These are phyloP conservation scores for Pitta sordida DNA, from an alignment of 2,113 vertebrate species.

Conservation along the genomic window DNA sequence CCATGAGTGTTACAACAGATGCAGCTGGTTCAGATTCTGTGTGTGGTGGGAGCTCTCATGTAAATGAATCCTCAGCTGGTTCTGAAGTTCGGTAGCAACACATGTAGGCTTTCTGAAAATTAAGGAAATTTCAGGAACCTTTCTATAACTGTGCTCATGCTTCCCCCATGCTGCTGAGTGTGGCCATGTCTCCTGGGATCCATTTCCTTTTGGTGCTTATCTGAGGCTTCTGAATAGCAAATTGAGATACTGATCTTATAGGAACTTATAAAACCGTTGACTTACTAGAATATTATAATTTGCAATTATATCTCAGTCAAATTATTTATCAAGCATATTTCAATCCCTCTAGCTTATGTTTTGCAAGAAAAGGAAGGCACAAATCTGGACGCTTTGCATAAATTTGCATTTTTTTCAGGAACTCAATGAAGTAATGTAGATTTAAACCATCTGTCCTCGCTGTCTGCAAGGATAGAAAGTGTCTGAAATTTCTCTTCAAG, in stretches of 20 bases:
- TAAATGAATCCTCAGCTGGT: not conserved
- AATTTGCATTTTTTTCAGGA: constrained; percentile 7
- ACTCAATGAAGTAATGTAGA: not conserved
- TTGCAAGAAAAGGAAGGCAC: not conserved
- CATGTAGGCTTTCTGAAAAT: not conserved
- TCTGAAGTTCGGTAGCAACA: not conserved
- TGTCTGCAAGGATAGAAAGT: not conserved
- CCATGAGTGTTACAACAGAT: not conserved
- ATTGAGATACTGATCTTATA: not conserved
- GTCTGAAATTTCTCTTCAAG: not conserved
- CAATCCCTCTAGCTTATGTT: not conserved
- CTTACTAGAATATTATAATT: not conserved
- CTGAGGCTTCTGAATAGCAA: not conserved
- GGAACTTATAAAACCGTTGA: not conserved
- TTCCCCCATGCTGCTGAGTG: fast-evolving
- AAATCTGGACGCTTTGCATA: constrained; percentile 3
- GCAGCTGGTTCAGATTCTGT: not conserved
- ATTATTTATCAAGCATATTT: not conserved
- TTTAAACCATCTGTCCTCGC: constrained; percentile 16
- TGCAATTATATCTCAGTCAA: not conserved
- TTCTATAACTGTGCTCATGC: not conserved
- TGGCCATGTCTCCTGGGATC: not conserved
- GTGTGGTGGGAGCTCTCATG: not conserved
- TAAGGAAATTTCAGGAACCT: not conserved
- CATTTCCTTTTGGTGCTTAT: not conserved